Conservation (phyloP, 2,797 vertebrate genomes). For the Poliocrania exsul region DNA sequence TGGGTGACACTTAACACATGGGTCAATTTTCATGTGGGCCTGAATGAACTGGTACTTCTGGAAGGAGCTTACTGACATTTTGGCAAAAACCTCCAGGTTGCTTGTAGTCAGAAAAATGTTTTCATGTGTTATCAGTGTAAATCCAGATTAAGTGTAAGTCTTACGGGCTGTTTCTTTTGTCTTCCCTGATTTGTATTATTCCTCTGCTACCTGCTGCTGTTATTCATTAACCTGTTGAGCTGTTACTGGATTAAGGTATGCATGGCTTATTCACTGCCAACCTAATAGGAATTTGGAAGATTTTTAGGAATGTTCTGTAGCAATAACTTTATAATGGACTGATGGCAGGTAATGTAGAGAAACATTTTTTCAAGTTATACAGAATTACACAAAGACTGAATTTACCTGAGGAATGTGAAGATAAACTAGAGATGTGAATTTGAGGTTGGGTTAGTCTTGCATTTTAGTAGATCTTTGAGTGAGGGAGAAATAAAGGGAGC, state of each 20-base stretch:
- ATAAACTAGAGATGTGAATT: not conserved
- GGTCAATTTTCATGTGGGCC: not conserved
- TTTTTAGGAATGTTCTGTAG: not conserved
- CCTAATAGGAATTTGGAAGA: not conserved
- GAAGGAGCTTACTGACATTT: not conserved
- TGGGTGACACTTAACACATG: not conserved
- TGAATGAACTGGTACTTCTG: not conserved
- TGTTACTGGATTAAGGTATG: not conserved
- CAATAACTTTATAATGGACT: not conserved
- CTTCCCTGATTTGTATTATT: not conserved
- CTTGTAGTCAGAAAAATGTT: not conserved
- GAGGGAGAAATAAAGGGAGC: not conserved
- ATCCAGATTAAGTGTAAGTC: not conserved
- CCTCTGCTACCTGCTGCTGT: not conserved
- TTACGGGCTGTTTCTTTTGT: not conserved
- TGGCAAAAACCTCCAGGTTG: not conserved
- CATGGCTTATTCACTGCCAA: not conserved
- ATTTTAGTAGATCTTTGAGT: not conserved
- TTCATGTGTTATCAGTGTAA: not conserved
- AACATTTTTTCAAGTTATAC: not conserved
- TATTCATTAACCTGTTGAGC: not conserved
- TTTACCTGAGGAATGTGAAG: not conserved
- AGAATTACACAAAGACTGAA: rapidly evolving
- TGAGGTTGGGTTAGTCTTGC: not conserved
- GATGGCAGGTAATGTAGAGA: not conserved